Base-by-base conservation (phyloP, 2,888 invertebrate species). In the Microlaimidae sp. region DNA sequence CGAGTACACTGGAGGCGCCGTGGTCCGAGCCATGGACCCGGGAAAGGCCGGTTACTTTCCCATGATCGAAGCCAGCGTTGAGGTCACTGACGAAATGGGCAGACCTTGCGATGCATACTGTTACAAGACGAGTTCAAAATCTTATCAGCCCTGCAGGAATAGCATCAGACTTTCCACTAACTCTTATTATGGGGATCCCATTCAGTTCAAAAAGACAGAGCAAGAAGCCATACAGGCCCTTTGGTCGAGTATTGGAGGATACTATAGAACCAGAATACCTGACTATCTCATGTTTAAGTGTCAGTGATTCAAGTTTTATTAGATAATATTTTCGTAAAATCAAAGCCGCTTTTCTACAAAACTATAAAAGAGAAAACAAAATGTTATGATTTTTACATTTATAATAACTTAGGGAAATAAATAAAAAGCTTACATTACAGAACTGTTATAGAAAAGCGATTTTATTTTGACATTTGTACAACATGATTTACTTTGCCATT, bases 221-320 rank as follows among this genome's bases (percentile, higher is more conserved):
- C 17, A 32, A 19, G 50, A 24, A 19, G 56, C 56, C 1, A 21
- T 54, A 19, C 32, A 42, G 46, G 42, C 42, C 19, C 10, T 17
- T 17, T 56, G 56, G 56, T 24, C 40, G 1, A 24, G 43, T 13
- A n/a, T n/a, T n/a, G 4, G 24, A 2, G 56, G 53, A 2, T 55
- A 42, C 42, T 54, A 47, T 48, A 28, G 32, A 27, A 43, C 23
- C 3, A 19, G 51, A 21, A 7, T 19, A 2, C 52, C 46, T 17
- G 55, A 54, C 41, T 55, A 55, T 40, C 25, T 53, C 28, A n/a
- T 42, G 27, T 55, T 54, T 40, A 25, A 45, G 24, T 55, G 55
- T 43, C 32, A n/a, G n/a, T n/a, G n/a, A n/a, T n/a, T n/a, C n/a
- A n/a, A n/a, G n/a, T n/a, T n/a, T n/a, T n/a, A n/a, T n/a, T n/a